These are phyloP conservation scores for Spinus olivaceus DNA, from an alignment of 2,797 vertebrate genomes.

Conservation along the genomic window DNA sequence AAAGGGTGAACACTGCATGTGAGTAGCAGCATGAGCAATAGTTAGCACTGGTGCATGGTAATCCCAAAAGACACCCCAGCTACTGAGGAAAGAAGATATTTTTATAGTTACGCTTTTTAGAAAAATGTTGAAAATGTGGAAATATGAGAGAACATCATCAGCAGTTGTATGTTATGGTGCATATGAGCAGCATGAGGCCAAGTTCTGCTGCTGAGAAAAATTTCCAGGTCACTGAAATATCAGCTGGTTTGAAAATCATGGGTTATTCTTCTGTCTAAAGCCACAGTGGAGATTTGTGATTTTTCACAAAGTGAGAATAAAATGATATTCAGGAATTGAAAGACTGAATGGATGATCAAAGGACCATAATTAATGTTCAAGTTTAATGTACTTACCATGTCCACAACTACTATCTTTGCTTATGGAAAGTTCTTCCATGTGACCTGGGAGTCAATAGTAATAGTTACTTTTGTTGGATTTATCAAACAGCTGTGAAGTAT, in stretches of 20 bases:
- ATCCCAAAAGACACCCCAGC: neutral
- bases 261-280: neutral
- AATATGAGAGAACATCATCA: neutral
- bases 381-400: neutral
- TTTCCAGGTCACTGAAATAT: neutral
- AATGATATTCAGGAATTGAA: neutral
- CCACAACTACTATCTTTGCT: neutral
- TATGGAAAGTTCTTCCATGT: neutral
- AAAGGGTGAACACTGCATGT: neutral
- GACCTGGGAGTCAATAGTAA: neutral
- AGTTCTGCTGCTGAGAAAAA: neutral
- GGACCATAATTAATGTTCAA: neutral
- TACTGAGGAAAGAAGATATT: neutral
- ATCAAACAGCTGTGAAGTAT: neutral
- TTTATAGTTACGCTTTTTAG: neutral
- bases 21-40: neutral
- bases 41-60: neutral
- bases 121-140: neutral
- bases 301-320: neutral
- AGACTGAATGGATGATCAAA: neutral
- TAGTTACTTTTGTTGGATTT: neutral
- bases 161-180: neutral
- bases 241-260: neutral
- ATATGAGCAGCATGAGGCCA: neutral
- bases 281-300: neutral